phyloP scores from a whole-genome alignment of 64 coral and sea anemone species.

The Stichodactyla helianthus region DNA sequence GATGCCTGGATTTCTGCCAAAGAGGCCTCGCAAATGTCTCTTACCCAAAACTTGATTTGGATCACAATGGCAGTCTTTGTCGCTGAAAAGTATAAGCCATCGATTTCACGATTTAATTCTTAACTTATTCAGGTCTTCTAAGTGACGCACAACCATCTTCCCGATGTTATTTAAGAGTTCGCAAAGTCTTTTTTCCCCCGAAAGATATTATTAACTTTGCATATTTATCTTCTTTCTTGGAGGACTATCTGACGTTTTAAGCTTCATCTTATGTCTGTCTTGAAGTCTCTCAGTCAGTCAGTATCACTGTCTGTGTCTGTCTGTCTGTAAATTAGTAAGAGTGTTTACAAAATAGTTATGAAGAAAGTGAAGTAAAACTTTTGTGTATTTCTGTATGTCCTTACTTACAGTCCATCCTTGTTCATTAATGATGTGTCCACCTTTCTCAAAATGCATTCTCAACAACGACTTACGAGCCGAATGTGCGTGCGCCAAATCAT shows the following conservation, averaged over 20 bases:
- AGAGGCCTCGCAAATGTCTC: background rate
- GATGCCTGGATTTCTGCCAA: background rate
- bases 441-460: conserved; percentile 43
- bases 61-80: background rate
- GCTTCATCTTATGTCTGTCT: background rate
- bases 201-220: background rate
- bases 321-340: background rate
- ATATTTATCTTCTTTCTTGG: background rate
- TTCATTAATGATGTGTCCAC: conserved; percentile 18
- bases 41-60: background rate
- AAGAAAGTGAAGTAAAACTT: background rate
- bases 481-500: conserved; percentile 50
- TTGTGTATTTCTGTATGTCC: background rate
- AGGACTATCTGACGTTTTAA: background rate
- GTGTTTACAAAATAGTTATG: too few relatives aligned
- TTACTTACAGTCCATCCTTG: conserved; percentile 20
- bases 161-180: background rate
- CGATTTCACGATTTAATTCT: background rate
- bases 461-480: conserved; percentile 22
- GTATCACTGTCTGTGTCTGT: background rate
- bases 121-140: background rate
- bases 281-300: background rate
- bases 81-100: background rate
- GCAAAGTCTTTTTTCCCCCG: background rate
- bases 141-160: too few relatives aligned